These are phyloP conservation scores for Cherax destructor DNA, from an alignment of 1,140 invertebrate species.

Conservation along the genomic window DNA sequence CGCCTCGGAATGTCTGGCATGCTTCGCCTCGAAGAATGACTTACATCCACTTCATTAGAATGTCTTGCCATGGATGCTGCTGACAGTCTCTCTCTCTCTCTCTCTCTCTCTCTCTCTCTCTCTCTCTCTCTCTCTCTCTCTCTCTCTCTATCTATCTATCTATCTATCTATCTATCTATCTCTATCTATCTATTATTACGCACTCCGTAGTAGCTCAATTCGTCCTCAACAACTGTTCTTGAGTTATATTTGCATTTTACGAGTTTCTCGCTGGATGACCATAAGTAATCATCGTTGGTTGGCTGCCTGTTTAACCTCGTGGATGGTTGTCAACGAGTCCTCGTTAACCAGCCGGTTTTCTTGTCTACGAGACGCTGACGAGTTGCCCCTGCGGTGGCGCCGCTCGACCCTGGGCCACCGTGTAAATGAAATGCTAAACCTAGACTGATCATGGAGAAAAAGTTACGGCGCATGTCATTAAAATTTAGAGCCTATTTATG, in stretches of 20 bases:
- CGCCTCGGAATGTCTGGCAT: slow-evolving; percentile 39
- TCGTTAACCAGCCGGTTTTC: too few species aligned
- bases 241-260: slow-evolving; percentile 64
- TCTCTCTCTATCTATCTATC: too few species aligned
- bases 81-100: background rate
- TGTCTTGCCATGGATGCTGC: background rate
- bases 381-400: too few species aligned
- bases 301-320: too few species aligned
- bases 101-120: background rate
- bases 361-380: too few species aligned
- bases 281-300: too few species aligned
- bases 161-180: background rate
- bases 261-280: background rate
- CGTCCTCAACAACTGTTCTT: slow-evolving; percentile 43
- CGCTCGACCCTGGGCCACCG: background rate
- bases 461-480: slow-evolving; percentile 64
- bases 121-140: background rate
- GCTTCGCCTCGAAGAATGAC: slow-evolving; percentile 21
- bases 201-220: slow-evolving; percentile 31
- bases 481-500: slow-evolving; percentile 67
- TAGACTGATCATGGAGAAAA: slow-evolving; percentile 61
- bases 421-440: slow-evolving; percentile 48
- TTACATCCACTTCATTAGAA: slow-evolving; percentile 18
- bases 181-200: slow-evolving; percentile 1
- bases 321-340: too few species aligned